Base-by-base conservation (phyloP, 2,888 invertebrate genomes). In the Diachrysia chrysitis region DNA sequence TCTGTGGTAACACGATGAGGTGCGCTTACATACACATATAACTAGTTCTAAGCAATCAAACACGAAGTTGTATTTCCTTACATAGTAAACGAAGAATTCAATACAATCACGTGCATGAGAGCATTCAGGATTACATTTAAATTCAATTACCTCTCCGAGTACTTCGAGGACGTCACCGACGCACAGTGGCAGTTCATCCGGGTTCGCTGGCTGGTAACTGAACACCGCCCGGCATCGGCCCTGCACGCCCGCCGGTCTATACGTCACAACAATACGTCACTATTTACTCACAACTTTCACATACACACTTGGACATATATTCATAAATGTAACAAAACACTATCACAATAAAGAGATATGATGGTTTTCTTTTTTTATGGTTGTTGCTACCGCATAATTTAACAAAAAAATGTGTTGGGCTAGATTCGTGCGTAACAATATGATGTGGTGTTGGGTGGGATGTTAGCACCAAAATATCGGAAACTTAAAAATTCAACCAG, bases 151-250 rank as follows among this genome's bases (percentile, higher is more conserved):
- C 96, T 99, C 99, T 79, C 97, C 98, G 78, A 99, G 95, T 80
- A 99, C 97, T 88, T 99, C 98, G 78, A 99, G 97, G 25, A 98
- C 95, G 93, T 99, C 99, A 76, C 98, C 98, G 54, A 98, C 98
- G 81, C 96, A 96, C 73, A 99, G 96, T 78, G 97, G 96, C 81
- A 99, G 94, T 92, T 99, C 99, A 95, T 99, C 99, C 69, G 98
- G 98, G 90, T 99, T 99, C 77, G 98, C 98, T 63, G 99, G 99
- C 84, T 97, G 97, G 93, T 99, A 99, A 92, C 98, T 98, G 93
- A 97, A 99, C 79, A 98, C 96, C 59, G 98, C 98, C 87, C 97
- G 97, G 91, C 98, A 98, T 87, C 97, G 96, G 72, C 97, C 96
- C 83, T 93, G 92, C 70, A 90, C 91, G 57, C 91, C 90, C 57